Percentiles rank a stretch among this genome's conserved stretches.
Conservation (phyloP, 2,113 vertebrate species). For the Dasyprocta punctata region DNA sequence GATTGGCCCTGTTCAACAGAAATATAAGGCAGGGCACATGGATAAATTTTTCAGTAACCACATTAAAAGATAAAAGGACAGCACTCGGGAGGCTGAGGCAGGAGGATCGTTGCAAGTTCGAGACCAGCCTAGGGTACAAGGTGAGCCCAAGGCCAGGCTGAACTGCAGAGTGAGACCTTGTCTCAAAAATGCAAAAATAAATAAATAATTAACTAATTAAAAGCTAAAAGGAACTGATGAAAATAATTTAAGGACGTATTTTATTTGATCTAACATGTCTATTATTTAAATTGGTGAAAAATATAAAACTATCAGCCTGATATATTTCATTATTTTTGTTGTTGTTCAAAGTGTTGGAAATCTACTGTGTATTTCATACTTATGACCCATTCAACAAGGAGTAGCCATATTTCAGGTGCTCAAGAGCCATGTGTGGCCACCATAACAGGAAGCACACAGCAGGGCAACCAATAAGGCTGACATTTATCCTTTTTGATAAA, state of each 20-base stretch:
- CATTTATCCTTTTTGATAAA: neutral
- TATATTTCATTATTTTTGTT: neutral
- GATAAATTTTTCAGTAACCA: neutral
- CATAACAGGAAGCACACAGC: neutral
- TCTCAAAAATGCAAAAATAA: too few species aligned
- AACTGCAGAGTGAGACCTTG: too few species aligned
- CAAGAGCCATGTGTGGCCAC: neutral
- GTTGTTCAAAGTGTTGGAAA: neutral
- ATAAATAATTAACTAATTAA: too few species aligned
- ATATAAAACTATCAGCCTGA: neutral
- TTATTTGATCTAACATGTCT: neutral
- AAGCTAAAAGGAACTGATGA: neutral
- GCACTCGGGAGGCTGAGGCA: too few species aligned
- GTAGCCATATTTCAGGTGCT: neutral
- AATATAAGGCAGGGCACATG: neutral
- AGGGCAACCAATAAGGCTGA: neutral
- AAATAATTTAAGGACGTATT: neutral
- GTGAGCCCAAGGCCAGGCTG: too few species aligned
- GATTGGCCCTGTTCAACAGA: neutral
- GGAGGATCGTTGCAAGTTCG: too few species aligned
- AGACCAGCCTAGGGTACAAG: too few species aligned
- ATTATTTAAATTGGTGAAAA: neutral
- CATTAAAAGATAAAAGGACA: too few species aligned
- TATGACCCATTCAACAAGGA: neutral
- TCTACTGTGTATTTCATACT: neutral